Conservation (phyloP, 2,888 invertebrate genomes). For the Xiphydria camelus region DNA sequence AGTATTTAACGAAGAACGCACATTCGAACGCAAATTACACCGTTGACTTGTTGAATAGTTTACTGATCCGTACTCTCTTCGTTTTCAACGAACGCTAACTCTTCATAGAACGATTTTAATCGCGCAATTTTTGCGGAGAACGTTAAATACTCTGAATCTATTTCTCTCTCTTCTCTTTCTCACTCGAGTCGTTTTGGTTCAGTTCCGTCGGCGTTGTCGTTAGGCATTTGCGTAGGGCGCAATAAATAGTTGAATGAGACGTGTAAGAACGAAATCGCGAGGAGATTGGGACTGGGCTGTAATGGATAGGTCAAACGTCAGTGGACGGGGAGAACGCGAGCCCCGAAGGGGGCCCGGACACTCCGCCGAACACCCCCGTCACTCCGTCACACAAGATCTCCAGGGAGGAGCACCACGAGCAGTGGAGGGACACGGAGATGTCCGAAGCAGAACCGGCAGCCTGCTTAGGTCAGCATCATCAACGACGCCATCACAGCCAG, state of each 20-base stretch:
- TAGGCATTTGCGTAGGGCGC: constrained; percentile 54
- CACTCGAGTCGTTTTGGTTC: constrained; percentile 35
- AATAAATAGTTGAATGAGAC: constrained; percentile 48
- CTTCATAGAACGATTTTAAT: too few species aligned
- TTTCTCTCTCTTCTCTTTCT: constrained; percentile 3
- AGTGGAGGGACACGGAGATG: constrained; percentile 49
- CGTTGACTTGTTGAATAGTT: too few species aligned
- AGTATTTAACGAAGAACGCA: constrained; percentile 52
- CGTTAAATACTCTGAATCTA: constrained; percentile 40
- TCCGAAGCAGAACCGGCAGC: constrained; percentile 45
- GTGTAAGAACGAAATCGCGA: constrained; percentile 27
- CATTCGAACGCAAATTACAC: too few species aligned
- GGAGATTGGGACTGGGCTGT: constrained; percentile 55
- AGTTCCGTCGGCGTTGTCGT: constrained; percentile 55
- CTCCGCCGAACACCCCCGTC: constrained; percentile 56
- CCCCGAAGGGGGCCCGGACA: constrained; percentile 53
- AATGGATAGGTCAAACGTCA: constrained; percentile 58
- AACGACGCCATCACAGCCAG: constrained; percentile 33
- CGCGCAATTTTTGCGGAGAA: too few species aligned
- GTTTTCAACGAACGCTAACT: too few species aligned
- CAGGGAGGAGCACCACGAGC: constrained; percentile 33
- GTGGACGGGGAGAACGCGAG: constrained; percentile 54
- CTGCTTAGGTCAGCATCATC: constrained; percentile 52
- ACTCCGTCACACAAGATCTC: constrained; percentile 53
- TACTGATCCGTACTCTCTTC: too few species aligned